Evolutionary conservation across 2,113 vertebrate species (phyloP).

Genomic region (Lethenteron camtschaticum): DNA sequence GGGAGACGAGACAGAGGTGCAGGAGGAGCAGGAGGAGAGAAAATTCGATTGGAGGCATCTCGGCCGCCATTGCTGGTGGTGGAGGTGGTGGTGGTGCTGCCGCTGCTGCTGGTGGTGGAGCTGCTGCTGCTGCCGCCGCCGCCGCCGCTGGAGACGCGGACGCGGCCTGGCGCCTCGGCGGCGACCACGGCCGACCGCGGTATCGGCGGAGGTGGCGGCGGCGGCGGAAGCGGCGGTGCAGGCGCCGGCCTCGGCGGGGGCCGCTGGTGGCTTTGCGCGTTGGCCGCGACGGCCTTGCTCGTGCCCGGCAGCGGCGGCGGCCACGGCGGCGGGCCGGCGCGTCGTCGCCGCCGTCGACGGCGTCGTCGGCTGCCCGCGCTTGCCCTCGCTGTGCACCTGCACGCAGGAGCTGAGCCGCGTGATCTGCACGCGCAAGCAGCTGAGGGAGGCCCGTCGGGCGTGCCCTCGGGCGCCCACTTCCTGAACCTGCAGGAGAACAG

Average conservation of each 20-base stretch:
- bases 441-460: slow-evolving; percentile 95
- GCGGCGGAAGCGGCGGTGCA: not conserved
- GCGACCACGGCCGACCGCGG: not conserved
- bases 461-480: slow-evolving; percentile 88
- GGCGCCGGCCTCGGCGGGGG: not conserved
- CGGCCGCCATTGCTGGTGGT: too few species aligned
- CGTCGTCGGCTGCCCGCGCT: slow-evolving; percentile 55
- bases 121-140: too few species aligned
- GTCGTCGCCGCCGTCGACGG: slow-evolving; percentile 77
- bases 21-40: too few species aligned
- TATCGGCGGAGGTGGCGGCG: not conserved
- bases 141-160: too few species aligned
- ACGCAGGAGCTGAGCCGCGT: slow-evolving; percentile 99
- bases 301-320: not conserved
- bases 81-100: too few species aligned
- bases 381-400: slow-evolving; percentile 92
- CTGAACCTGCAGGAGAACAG: slow-evolving; percentile 97
- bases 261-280: not conserved
- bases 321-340: not conserved
- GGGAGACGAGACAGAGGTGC: too few species aligned
- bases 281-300: not conserved
- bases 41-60: too few species aligned
- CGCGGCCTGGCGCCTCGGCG: too few species aligned
- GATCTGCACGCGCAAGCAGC: slow-evolving; percentile 73
- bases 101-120: too few species aligned